A percentile compares a stretch with the other conserved stretches of the same genome.
Conservation (phyloP, 2,797 vertebrate genomes). For the Acipenser ruthenus region DNA sequence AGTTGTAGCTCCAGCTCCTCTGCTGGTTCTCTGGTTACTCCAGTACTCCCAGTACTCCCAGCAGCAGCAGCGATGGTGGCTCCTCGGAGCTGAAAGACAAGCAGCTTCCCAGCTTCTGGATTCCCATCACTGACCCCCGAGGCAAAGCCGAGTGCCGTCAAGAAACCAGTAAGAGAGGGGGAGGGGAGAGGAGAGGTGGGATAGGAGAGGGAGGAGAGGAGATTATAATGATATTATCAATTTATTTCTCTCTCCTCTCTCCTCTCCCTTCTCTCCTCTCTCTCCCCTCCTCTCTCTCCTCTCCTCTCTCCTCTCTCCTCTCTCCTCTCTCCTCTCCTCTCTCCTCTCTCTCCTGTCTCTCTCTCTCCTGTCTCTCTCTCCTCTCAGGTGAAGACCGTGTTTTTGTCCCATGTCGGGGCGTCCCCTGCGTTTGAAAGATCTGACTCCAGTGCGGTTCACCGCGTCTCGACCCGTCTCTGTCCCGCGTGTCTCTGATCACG, state of each 20-base stretch:
- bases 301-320: no score
- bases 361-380: no score
- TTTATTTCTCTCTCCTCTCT: no score
- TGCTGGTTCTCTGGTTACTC: slow-evolving; percentile 5
- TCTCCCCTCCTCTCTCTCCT: no score
- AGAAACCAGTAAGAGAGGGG: slow-evolving; percentile 72
- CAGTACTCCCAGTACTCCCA: neutral
- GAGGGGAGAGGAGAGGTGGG: no score
- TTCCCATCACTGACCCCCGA: slow-evolving; percentile 79
- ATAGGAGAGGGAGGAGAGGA: no score
- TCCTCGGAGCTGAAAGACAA: slow-evolving; percentile 37
- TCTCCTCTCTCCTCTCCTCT: no score
- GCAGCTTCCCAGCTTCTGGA: slow-evolving; percentile 78
- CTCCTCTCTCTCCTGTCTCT: no score
- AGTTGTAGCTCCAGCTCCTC: slow-evolving; percentile 23
- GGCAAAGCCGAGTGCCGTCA: slow-evolving; percentile 69
- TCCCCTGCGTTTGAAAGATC: slow-evolving; percentile 74
- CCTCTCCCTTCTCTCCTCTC: no score
- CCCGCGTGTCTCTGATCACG: slow-evolving; percentile 72
- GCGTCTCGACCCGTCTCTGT: slow-evolving; percentile 63
- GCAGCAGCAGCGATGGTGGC: slow-evolving; percentile 23
- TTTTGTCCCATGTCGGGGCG: slow-evolving; percentile 79
- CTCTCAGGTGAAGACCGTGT: slow-evolving; percentile 61
- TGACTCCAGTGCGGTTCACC: slow-evolving; percentile 70
- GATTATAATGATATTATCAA: no score